phyloP scores from a whole-genome alignment of 2,888 invertebrate genomes.

The Drosophila bunnanda region DNA sequence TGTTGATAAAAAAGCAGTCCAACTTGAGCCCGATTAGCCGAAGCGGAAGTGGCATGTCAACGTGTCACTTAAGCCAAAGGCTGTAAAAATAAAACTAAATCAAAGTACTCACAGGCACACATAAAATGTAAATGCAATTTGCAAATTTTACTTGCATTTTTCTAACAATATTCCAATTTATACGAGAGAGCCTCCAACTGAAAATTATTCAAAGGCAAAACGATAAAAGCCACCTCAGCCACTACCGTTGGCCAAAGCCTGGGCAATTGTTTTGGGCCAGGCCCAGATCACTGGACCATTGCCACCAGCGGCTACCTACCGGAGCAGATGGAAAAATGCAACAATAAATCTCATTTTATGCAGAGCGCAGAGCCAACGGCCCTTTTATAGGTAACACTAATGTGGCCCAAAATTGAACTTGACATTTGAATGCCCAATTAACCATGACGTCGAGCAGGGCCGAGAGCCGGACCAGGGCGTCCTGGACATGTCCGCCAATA shows the following conservation, averaged over 20 bases:
- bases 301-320: slow-evolving; percentile 58
- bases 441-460: slow-evolving; percentile 75
- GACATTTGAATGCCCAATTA: slow-evolving; percentile 85
- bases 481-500: slow-evolving; percentile 34
- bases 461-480: slow-evolving; percentile 8
- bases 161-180: slow-evolving; percentile 71
- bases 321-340: slow-evolving; percentile 73
- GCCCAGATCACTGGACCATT: slow-evolving; percentile 68
- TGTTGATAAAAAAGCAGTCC: slow-evolving; percentile 55
- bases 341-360: slow-evolving; percentile 83
- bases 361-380: slow-evolving; percentile 69
- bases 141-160: slow-evolving; percentile 38
- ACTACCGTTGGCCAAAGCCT: slow-evolving; percentile 12
- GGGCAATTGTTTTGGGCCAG: slow-evolving; percentile 58
- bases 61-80: slow-evolving; percentile 32
- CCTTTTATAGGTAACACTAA: slow-evolving; percentile 85
- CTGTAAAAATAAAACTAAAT: slow-evolving; percentile 14
- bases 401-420: slow-evolving; percentile 84
- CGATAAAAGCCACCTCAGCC: slow-evolving; percentile 15
- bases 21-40: slow-evolving; percentile 51
- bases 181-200: slow-evolving; percentile 24
- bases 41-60: slow-evolving; percentile 61
- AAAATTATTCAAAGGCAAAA: slow-evolving; percentile 69
- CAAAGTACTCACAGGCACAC: neutral
- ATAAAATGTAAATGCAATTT: slow-evolving; percentile 31